Evolutionary conservation across 2,797 vertebrate genomes (phyloP).

Genomic region (Furcifer pardalis): DNA sequence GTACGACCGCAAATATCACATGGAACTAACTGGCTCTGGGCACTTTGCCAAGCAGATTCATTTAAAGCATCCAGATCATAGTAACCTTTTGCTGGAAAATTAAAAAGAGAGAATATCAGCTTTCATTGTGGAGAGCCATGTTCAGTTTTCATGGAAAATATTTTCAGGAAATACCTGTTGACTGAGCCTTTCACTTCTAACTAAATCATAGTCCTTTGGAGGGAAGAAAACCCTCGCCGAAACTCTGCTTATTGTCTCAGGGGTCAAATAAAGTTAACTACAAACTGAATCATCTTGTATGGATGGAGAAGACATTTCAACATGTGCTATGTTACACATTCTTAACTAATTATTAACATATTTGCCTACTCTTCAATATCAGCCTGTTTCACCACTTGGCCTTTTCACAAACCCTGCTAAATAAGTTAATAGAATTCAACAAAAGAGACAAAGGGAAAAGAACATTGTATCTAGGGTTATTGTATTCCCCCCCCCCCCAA

Average conservation of each 20-base stretch:
- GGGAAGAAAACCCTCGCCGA: constrained; percentile 46
- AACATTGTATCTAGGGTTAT: accelerated
- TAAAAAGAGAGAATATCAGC: constrained; percentile 65
- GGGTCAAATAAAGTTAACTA: constrained; percentile 69
- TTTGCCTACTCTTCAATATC: constrained; percentile 65
- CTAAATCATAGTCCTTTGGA: constrained; percentile 69
- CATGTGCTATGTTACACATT: constrained; percentile 63
- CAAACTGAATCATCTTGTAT: constrained; percentile 62
- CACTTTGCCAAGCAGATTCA: constrained; percentile 78
- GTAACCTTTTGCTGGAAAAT: constrained; percentile 81
- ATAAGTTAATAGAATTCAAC: constrained; percentile 61
- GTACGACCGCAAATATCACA: constrained; percentile 80
- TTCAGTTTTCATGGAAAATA: constrained; percentile 76
- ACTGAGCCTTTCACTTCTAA: constrained; percentile 76
- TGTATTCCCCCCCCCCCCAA: constrained; percentile 28
- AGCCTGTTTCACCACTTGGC: constrained; percentile 67
- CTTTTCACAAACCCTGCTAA: constrained; percentile 64
- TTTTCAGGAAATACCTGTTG: constrained; percentile 83
- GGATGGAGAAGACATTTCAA: constrained; percentile 57
- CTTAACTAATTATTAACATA: constrained; percentile 75
- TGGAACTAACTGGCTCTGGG: constrained; percentile 80
- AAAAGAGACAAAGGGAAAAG: constrained; percentile 26
- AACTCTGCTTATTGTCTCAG: constrained; percentile 61
- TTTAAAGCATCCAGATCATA: constrained; percentile 81
- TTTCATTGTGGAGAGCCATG: constrained; percentile 75